These are phyloP conservation scores for Nyctalus aviator DNA, from an alignment of 2,797 vertebrate species.

Conservation along the genomic window DNA sequence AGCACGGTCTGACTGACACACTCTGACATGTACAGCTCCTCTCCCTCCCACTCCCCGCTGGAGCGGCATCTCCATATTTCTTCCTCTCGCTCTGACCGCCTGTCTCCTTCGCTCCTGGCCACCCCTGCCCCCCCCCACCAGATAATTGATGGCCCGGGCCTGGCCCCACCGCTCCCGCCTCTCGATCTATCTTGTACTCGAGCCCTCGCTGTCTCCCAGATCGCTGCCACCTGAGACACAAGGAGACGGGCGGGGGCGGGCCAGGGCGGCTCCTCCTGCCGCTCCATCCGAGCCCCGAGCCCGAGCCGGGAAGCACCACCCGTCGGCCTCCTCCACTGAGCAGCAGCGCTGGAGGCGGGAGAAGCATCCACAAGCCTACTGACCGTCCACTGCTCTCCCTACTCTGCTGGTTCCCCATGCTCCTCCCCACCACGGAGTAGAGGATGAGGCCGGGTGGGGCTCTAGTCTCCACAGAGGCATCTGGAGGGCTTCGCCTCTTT, in stretches of 20 bases:
- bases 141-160: slow-evolving; percentile 81
- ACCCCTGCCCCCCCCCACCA: slow-evolving; percentile 55
- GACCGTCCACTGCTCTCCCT: not conserved
- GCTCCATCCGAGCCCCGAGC: not conserved
- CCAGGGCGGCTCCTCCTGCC: not conserved
- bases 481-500: not conserved
- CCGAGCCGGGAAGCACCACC: not conserved
- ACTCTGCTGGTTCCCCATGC: not conserved
- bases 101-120: not conserved
- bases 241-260: not conserved
- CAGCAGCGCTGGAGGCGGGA: not conserved
- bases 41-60: slow-evolving; percentile 61
- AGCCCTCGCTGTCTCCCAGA: slow-evolving; percentile 66
- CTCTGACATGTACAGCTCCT: slow-evolving; percentile 29
- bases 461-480: not conserved
- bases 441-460: not conserved
- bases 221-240: slow-evolving; percentile 76
- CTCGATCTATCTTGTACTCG: slow-evolving; percentile 86
- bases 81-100: slow-evolving; percentile 65
- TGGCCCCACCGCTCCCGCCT: slow-evolving; percentile 78
- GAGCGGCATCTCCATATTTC: slow-evolving; percentile 85
- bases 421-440: not conserved
- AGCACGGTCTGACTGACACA: slow-evolving; percentile 72
- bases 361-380: not conserved
- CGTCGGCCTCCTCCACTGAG: not conserved